Conservation (phyloP, 2,113 vertebrate species). For the Vombatus ursinus region DNA sequence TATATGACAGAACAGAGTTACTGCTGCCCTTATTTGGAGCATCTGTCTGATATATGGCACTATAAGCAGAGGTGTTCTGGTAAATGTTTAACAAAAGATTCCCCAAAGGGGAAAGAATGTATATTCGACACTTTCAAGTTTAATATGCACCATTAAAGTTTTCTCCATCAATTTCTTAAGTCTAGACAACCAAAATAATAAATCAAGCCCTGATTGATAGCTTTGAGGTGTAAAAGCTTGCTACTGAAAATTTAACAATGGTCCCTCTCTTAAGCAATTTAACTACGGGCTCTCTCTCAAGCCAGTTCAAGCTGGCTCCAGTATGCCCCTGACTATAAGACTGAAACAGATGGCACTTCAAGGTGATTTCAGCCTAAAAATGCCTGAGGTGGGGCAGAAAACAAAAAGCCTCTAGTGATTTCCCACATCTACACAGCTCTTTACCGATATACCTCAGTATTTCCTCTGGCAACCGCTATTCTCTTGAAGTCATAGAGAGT, state of each 20-base stretch:
- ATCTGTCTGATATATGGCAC: not conserved
- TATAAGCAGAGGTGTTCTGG: not conserved
- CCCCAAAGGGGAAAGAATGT: not conserved
- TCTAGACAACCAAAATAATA: not conserved
- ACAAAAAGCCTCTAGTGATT: not conserved
- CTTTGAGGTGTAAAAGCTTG: not conserved
- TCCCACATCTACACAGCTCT: not conserved
- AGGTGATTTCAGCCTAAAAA: not conserved
- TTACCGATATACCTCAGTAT: slow-evolving; percentile 83
- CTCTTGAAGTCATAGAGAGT: slow-evolving; percentile 88
- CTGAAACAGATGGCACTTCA: not conserved
- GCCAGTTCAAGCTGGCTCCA: not conserved
- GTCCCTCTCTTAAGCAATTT: not conserved
- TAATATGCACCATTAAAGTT: not conserved
- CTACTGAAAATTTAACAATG: not conserved
- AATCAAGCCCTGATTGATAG: not conserved
- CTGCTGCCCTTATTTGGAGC: not conserved
- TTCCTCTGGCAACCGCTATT: slow-evolving; percentile 87
- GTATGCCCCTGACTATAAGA: not conserved
- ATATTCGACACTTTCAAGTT: not conserved
- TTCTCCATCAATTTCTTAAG: not conserved
- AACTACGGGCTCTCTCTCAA: not conserved
- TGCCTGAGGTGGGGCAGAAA: not conserved
- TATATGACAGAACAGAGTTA: not conserved
- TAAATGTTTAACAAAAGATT: not conserved